Percentiles rank a stretch among this genome's conserved stretches.
These are phyloP conservation scores for Doryteuthis pealeii DNA, from an alignment of 1,140 invertebrate genomes.

Conservation along the genomic window DNA sequence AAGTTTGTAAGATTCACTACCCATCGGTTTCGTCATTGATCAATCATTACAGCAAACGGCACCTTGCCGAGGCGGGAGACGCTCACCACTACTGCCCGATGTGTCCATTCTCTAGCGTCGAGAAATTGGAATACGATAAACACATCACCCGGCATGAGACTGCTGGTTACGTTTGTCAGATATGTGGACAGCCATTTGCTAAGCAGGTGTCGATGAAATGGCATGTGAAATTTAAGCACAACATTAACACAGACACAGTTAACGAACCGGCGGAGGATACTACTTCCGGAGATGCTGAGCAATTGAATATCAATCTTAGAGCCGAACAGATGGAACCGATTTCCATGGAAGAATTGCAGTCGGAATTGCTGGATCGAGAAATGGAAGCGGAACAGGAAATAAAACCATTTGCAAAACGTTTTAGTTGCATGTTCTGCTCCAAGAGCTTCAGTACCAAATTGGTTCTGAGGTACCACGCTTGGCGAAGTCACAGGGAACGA, in stretches of 20 bases:
- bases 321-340: neutral
- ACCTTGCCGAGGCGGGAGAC: neutral
- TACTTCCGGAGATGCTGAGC: neutral
- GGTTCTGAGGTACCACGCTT: constrained; percentile 24
- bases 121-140: neutral
- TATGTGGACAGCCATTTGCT: neutral
- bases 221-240: neutral
- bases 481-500: neutral
- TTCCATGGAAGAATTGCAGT: neutral
- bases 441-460: constrained; percentile 30
- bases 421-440: constrained; percentile 26
- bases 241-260: neutral
- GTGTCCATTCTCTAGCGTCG: neutral
- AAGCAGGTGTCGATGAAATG: constrained; percentile 6
- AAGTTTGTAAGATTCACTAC: neutral
- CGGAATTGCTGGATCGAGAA: neutral
- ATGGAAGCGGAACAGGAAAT: neutral
- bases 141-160: neutral
- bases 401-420: constrained; percentile 11
- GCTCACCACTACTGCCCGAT: neutral
- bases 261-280: neutral
- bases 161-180: neutral
- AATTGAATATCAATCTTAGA: too few species aligned
- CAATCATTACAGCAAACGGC: neutral
- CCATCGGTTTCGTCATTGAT: neutral